Evolutionary conservation across 1,140 invertebrate species (phyloP).

Genomic region (Bicyclus anynana): DNA sequence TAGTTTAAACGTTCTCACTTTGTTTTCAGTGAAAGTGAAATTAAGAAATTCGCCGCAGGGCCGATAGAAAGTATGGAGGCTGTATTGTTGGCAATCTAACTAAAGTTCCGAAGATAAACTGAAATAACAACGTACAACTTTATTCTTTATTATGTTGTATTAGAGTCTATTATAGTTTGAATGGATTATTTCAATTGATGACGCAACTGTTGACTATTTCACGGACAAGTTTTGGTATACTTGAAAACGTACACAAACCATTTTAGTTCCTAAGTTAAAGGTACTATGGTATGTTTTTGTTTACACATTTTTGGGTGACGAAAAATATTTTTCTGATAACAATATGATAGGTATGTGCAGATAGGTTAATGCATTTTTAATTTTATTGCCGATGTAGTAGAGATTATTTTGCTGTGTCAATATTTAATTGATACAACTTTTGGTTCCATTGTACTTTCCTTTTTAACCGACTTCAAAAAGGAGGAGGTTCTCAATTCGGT

Average conservation of each 20-base stretch:
- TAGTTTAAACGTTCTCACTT: conserved; percentile 1
- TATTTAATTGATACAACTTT: neutral
- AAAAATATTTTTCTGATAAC: neutral
- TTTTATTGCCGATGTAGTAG: neutral
- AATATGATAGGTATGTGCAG: neutral
- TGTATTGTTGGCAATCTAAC: conserved; percentile 11
- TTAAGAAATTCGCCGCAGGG: conserved; percentile 13
- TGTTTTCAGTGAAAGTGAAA: conserved; percentile 19
- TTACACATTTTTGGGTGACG: neutral
- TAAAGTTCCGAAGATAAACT: neutral
- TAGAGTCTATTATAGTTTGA: neutral
- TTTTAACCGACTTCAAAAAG: too few species aligned
- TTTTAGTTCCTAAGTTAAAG: neutral
- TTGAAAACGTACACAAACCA: neutral
- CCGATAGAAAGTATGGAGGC: conserved; percentile 15
- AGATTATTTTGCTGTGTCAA: neutral
- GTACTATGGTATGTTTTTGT: neutral
- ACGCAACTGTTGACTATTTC: neutral
- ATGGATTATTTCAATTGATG: neutral
- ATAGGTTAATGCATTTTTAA: neutral
- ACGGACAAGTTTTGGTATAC: neutral
- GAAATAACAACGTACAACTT: neutral
- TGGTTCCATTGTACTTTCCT: conserved; percentile 4
- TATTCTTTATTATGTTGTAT: neutral
- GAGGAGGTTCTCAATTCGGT: too few species aligned